These are phyloP conservation scores for Scolopax rusticola DNA, from an alignment of 2,797 vertebrate species.

Conservation along the genomic window DNA sequence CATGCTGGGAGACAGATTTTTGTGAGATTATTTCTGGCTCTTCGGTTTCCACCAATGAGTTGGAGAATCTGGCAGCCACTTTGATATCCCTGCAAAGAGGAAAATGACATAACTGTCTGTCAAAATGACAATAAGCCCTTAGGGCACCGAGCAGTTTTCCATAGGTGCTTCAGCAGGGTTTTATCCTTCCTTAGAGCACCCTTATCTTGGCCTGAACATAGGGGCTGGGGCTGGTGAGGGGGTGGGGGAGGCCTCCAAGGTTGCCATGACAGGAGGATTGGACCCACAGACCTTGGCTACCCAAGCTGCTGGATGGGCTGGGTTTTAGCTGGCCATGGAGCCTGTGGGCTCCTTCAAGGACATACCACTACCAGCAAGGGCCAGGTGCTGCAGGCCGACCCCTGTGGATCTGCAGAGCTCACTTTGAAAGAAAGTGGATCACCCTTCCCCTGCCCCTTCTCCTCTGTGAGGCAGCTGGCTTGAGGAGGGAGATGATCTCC, in stretches of 20 bases:
- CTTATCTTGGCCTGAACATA: neutral
- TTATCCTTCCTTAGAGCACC: neutral
- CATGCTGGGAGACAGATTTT: neutral
- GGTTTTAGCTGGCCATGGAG: neutral
- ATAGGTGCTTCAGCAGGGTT: neutral
- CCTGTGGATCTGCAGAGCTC: neutral
- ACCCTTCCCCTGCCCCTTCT: neutral
- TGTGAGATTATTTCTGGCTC: neutral
- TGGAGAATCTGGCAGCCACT: neutral
- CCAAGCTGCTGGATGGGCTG: neutral
- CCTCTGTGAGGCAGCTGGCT: neutral
- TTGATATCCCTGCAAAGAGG: neutral
- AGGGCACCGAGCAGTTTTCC: neutral
- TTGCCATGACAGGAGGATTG: neutral
- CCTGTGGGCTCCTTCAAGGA: fast-evolving
- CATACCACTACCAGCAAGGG: neutral
- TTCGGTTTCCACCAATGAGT: neutral
- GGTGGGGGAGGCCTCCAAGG: neutral
- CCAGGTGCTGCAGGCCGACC: neutral
- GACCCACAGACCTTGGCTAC: neutral
- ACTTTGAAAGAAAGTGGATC: neutral
- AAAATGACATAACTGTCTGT: neutral
- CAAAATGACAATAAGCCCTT: neutral
- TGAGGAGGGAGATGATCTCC: neutral
- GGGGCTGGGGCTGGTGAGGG: neutral